Evolutionary conservation across 2,888 invertebrate genomes (phyloP).

Genomic region (Brachyptera putata): DNA sequence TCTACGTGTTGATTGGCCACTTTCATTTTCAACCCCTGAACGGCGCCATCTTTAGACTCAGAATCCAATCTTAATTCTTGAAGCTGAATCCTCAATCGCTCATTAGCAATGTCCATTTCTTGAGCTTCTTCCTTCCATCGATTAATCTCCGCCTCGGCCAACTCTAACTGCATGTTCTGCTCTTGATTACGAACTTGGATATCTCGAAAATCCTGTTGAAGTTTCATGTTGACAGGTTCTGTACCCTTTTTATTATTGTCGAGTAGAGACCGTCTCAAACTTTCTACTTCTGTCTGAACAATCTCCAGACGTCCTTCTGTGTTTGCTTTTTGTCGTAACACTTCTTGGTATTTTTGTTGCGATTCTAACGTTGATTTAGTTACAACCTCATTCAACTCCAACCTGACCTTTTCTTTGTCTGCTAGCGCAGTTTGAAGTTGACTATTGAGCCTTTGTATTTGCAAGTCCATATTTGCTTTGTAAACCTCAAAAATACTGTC

Average conservation of each 20-base stretch:
- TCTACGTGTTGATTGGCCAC: conserved; percentile 47
- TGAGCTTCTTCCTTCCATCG: conserved; percentile 23
- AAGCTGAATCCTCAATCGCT: conserved; percentile 38
- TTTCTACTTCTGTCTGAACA: conserved; percentile 23
- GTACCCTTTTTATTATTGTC: neutral
- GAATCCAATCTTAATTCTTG: conserved; percentile 43
- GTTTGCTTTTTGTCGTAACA: conserved; percentile 27
- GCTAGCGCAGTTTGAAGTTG: conserved; percentile 24
- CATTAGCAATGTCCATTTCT: conserved; percentile 24
- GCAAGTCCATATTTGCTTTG: neutral
- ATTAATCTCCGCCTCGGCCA: conserved; percentile 14
- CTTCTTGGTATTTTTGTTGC: conserved; percentile 29
- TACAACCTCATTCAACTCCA: conserved; percentile 12
- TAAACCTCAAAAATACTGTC: neutral
- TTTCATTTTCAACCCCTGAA: conserved; percentile 45
- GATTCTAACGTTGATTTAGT: conserved; percentile 24
- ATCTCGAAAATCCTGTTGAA: conserved; percentile 10
- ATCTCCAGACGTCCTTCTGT: conserved; percentile 29
- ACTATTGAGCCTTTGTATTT: conserved; percentile 3
- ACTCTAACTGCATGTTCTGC: conserved; percentile 20
- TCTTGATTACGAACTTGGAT: conserved; percentile 14
- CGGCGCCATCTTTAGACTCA: conserved; percentile 43
- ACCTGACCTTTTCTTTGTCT: conserved; percentile 28
- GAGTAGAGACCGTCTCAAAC: neutral
- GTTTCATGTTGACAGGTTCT: conserved; percentile 4